A percentile compares a stretch with the other conserved stretches of the same genome.
Conservation (phyloP, 1,140 invertebrate genomes). For the Cydia splendana region DNA sequence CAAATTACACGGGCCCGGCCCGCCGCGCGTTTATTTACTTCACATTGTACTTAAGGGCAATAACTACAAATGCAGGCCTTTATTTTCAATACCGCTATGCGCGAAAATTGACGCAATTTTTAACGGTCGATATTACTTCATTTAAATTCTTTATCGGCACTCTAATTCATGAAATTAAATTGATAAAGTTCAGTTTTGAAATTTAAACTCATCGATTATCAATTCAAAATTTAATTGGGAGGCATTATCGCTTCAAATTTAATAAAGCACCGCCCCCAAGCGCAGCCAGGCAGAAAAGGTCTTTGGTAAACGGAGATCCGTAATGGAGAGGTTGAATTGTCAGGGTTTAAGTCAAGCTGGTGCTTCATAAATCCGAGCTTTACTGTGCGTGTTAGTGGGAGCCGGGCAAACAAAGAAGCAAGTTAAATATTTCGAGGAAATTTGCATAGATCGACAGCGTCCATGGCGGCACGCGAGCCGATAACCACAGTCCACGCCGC, state of each 20-base stretch:
- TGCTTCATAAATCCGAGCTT: conserved; percentile 49
- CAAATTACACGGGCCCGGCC: conserved; percentile 72
- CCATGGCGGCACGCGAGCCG: conserved; percentile 63
- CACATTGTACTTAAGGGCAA: conserved; percentile 77
- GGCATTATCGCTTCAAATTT: conserved; percentile 30
- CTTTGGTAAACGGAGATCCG: conserved; percentile 8
- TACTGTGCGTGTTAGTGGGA: conserved; percentile 57
- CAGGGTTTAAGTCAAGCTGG: conserved; percentile 44
- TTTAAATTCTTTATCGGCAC: conserved; percentile 5
- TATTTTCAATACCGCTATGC: conserved; percentile 59
- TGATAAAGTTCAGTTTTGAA: conserved; percentile 8
- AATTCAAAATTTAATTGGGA: conserved; percentile 32
- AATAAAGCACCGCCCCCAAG: conserved; percentile 29
- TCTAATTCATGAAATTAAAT: conserved; percentile 26
- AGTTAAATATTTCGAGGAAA: conserved; percentile 75
- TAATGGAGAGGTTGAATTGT: conserved; percentile 33
- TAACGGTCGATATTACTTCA: conserved; percentile 3
- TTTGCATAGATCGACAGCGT: conserved; percentile 77
- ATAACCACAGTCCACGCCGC: conserved; percentile 36
- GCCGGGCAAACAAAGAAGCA: conserved; percentile 57
- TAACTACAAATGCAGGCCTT: conserved; percentile 68
- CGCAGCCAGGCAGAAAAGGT: background rate
- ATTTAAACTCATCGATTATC: conserved; percentile 2
- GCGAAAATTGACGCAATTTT: conserved; percentile 53
- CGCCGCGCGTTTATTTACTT: conserved; percentile 74